Conservation (phyloP, 2,113 vertebrate genomes). For the Callipepla californica region DNA sequence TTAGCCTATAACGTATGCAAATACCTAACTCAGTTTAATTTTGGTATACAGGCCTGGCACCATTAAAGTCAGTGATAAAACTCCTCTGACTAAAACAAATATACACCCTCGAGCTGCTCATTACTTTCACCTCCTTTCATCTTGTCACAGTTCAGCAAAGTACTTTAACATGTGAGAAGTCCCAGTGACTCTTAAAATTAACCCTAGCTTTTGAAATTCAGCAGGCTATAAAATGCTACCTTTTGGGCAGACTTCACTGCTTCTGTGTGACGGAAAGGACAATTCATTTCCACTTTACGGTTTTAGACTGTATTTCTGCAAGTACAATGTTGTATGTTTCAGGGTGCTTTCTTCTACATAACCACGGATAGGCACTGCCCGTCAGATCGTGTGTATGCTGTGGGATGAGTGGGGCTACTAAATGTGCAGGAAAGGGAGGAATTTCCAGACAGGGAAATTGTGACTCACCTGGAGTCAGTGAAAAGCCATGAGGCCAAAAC, state of each 20-base stretch:
- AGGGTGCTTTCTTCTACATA: background rate
- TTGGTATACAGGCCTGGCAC: background rate
- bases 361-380: background rate
- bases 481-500: slow-evolving; percentile 5
- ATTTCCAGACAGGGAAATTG: slow-evolving; percentile 27
- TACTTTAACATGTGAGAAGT: slow-evolving; percentile 52
- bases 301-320: slow-evolving; percentile 25
- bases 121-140: slow-evolving; percentile 65
- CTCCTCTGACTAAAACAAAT: slow-evolving; percentile 49
- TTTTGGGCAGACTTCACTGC: background rate
- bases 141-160: slow-evolving; percentile 47
- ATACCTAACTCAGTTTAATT: slow-evolving; percentile 26
- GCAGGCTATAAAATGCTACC: slow-evolving; percentile 23
- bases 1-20: slow-evolving; percentile 11
- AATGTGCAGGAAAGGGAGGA: slow-evolving; percentile 21
- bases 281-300: background rate
- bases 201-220: slow-evolving; percentile 46
- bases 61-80: slow-evolving; percentile 42
- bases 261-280: background rate
- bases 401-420: background rate
- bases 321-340: rapidly evolving
- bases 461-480: slow-evolving; percentile 16
- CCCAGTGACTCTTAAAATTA: slow-evolving; percentile 54
- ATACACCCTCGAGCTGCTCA: slow-evolving; percentile 53
- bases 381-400: background rate